Percentiles rank a stretch among this genome's conserved stretches.
These are phyloP conservation scores for Ostrea edulis DNA, from an alignment of 1,140 invertebrate species.

Conservation along the genomic window DNA sequence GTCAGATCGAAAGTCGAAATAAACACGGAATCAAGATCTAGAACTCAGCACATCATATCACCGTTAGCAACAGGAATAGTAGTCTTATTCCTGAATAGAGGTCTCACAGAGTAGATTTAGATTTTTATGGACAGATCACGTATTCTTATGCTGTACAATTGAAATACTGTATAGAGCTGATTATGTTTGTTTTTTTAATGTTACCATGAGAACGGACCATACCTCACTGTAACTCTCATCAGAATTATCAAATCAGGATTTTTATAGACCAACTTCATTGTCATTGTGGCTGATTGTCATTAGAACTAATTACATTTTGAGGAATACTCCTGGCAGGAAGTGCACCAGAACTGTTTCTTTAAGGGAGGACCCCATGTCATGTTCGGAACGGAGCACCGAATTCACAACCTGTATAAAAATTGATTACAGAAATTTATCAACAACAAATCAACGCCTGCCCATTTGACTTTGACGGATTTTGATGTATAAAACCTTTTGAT, in stretches of 20 bases:
- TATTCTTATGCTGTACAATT: background rate
- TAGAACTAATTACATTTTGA: background rate
- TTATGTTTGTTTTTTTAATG: background rate
- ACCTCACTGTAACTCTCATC: background rate
- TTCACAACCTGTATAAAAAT: too few relatives aligned
- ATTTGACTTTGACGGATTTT: background rate
- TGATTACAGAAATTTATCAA: too few relatives aligned
- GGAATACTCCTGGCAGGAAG: background rate
- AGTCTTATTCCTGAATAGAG: background rate
- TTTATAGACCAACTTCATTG: background rate
- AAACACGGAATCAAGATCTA: constrained; percentile 13
- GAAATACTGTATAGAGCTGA: background rate
- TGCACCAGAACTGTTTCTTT: too few relatives aligned
- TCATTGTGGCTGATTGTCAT: background rate
- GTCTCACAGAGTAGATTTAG: constrained; percentile 8
- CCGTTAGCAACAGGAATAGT: background rate
- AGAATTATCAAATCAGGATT: background rate
- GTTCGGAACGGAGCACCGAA: too few relatives aligned
- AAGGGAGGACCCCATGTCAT: too few relatives aligned
- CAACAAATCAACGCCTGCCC: too few relatives aligned
- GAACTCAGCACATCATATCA: constrained; percentile 26
- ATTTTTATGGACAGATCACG: background rate
- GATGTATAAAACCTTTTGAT: background rate
- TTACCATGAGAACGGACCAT: constrained; percentile 14
- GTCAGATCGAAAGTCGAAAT: background rate